These are phyloP conservation scores for Mesorhabditis sp. DNA, from an alignment of 2,888 invertebrate species.

Conservation along the genomic window DNA sequence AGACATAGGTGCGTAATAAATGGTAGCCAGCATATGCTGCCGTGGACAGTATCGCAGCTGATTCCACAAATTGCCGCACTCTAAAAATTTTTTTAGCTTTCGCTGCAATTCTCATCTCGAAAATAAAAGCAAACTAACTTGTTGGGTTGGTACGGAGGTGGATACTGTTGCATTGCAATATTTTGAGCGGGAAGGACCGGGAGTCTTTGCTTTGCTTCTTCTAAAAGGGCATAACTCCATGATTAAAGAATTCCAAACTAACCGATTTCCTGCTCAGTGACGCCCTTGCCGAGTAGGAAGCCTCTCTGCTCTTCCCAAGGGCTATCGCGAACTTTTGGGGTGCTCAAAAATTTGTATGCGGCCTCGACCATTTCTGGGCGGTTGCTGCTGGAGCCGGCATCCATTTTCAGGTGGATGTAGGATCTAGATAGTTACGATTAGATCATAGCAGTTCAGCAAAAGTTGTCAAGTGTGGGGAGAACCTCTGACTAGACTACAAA, in stretches of 20 bases:
- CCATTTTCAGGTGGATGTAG: not conserved
- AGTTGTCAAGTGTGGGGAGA: too few species aligned
- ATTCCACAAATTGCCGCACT: constrained; percentile 35
- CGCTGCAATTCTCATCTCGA: not conserved
- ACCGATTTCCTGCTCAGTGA: constrained; percentile 48
- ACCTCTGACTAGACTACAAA: too few species aligned
- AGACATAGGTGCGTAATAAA: constrained; percentile 47
- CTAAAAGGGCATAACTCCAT: not conserved
- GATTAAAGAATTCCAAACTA: not conserved
- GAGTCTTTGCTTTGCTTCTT: not conserved
- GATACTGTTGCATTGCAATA: not conserved
- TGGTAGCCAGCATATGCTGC: constrained; percentile 50
- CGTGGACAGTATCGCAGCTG: constrained; percentile 47
- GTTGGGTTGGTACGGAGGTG: constrained; percentile 13
- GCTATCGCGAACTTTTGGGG: constrained; percentile 46
- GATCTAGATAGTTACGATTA: too few species aligned
- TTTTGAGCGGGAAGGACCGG: not conserved
- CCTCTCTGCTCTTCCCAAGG: constrained; percentile 49
- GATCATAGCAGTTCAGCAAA: too few species aligned
- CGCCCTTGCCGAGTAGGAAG: constrained; percentile 49
- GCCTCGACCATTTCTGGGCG: constrained; percentile 49
- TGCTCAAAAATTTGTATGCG: constrained; percentile 49
- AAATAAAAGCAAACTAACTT: constrained; percentile 8
- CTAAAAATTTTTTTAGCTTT: constrained; percentile 12
- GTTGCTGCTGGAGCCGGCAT: constrained; percentile 8